Evolutionary conservation across 1,140 invertebrate species (phyloP), one percentile per base, ranked within the genome.

Genomic region (Drosophila pseudoananassae): DNA sequence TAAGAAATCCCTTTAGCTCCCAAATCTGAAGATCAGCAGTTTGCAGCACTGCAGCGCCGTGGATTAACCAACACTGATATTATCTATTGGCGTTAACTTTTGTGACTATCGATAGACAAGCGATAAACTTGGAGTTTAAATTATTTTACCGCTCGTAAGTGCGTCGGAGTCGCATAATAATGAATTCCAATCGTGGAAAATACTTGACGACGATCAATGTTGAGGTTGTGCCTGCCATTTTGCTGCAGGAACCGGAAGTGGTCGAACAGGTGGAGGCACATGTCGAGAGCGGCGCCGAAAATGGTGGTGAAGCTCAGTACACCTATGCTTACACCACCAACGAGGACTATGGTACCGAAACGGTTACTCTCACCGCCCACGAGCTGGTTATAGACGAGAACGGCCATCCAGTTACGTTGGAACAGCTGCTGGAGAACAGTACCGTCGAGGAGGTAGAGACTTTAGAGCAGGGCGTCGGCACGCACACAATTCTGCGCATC

Each of bases 311-410:
- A 43, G 55, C 73, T 7, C 84, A 90, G 17, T 91, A 91, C 61
- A 87, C 90, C 0, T 91, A 91, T 61, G 78, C 90, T 0, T 91
- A 91, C 53, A 72, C 87, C 33, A 76, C 78, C 47, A 45, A 54
- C 8, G 78, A 81, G 0, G 83, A 84, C 2, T 90, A 91, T 15
- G 85, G 88, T 4, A 68, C 76, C 5, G 90, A 91, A 14, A 71
- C 79, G 1, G 80, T 84, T 0, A 85, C 89, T 0, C 74, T 91
- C 6, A 76, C 80, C 55, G 69, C 81, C 25, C 76, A 91, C 33
- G 90, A 91, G 55, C 90, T 91, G 31, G 91, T 91, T 2, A 91
- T 91, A 17, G 90, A 91, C 60, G 90, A 91, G 72, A 77, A 91
- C n/a, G 90, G 90, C 1, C 90, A 90, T 47, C 76, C 90, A 1